Conservation (phyloP, 2,113 vertebrate genomes). For the Arenaria interpres region DNA sequence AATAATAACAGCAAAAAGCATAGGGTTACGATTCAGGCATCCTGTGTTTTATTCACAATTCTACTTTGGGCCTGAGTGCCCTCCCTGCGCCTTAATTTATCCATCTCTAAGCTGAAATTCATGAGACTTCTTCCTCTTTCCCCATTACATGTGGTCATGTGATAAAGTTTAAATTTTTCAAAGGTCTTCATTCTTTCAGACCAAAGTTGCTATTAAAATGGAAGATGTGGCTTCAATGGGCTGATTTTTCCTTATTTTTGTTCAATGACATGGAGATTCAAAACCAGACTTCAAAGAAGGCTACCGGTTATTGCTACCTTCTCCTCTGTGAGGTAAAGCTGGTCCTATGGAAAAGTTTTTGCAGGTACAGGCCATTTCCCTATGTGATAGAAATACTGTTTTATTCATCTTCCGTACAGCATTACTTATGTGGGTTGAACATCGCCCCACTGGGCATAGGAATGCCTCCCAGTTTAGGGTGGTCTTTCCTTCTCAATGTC, state of each 20-base stretch:
- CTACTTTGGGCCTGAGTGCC: not conserved
- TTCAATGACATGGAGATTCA: not conserved
- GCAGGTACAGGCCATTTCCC: not conserved
- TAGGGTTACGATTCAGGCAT: not conserved
- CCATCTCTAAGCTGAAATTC: not conserved
- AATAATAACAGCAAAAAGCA: not conserved
- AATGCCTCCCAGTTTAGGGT: not conserved
- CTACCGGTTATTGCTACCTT: not conserved
- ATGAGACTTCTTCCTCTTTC: not conserved
- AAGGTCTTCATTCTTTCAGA: not conserved
- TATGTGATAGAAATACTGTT: not conserved
- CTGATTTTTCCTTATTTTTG: not conserved
- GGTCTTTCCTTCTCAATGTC: not conserved
- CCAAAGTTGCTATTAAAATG: not conserved
- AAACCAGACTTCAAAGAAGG: not conserved
- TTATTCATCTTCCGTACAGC: not conserved
- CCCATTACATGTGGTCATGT: rapidly evolving
- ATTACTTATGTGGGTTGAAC: not conserved
- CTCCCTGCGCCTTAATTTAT: not conserved
- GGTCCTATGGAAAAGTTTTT: not conserved
- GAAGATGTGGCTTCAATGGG: not conserved
- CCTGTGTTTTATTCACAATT: not conserved
- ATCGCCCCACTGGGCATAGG: not conserved
- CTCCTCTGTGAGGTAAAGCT: not conserved
- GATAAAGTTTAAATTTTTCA: not conserved